A percentile compares a stretch with the other conserved stretches of the same genome.
Evolutionary conservation across 2,888 invertebrate species (phyloP).

Genomic region (Nasonovia ribisnigri): DNA sequence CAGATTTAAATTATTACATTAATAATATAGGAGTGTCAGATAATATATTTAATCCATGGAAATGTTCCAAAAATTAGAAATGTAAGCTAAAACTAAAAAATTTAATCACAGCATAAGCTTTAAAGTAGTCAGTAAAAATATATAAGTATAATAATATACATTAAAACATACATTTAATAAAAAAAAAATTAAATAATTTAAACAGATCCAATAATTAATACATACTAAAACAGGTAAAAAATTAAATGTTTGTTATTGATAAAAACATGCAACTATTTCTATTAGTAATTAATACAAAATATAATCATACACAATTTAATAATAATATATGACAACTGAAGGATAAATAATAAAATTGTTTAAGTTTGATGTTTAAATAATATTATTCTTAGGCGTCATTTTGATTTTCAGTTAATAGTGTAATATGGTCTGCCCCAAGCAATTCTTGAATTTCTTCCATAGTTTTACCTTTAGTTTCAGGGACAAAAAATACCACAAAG

Average conservation of each 20-base stretch:
- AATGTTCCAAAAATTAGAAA: background rate
- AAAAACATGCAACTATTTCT: background rate
- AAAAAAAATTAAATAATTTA: background rate
- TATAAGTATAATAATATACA: background rate
- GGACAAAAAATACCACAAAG: slow-evolving; percentile 66
- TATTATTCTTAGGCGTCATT: background rate
- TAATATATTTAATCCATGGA: background rate
- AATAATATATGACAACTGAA: background rate
- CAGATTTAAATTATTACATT: slow-evolving; percentile 20
- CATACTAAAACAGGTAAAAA: background rate
- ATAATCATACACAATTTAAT: background rate
- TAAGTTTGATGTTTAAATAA: background rate
- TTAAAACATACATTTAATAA: background rate
- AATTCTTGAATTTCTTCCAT: slow-evolving; percentile 67
- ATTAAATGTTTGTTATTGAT: slow-evolving; percentile 6
- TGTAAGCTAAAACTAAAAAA: background rate
- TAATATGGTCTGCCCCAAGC: slow-evolving; percentile 37
- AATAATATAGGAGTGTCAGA: background rate
- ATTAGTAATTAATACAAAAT: background rate
- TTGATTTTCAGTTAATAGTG: background rate
- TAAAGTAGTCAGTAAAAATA: background rate
- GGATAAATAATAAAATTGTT: background rate
- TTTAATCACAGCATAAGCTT: slow-evolving; percentile 4
- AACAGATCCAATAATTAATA: slow-evolving; percentile 2
- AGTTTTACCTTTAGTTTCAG: slow-evolving; percentile 68